Conservation (phyloP, 2,797 vertebrate genomes). For the Atherinosoma microstoma region DNA sequence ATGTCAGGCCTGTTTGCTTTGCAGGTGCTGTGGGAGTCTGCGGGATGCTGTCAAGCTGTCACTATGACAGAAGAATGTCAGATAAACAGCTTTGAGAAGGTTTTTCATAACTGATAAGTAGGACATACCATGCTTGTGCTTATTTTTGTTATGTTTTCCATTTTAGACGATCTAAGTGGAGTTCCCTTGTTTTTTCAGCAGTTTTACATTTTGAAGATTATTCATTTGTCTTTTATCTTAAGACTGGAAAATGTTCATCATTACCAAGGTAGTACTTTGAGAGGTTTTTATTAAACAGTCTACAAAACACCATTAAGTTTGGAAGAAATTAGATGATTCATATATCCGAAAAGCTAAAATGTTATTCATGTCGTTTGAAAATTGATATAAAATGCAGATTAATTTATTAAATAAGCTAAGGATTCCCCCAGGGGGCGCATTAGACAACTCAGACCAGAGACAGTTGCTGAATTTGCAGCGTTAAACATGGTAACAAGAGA, state of each 20-base stretch:
- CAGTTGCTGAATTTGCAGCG: too few species aligned
- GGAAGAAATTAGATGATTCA: neutral
- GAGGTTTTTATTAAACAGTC: neutral
- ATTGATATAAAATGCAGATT: neutral
- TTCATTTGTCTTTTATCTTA: neutral
- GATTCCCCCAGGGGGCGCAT: too few species aligned
- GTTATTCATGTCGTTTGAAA: neutral
- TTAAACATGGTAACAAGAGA: too few species aligned
- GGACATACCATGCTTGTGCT: neutral
- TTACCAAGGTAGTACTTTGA: too few species aligned
- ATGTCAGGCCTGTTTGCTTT: slow-evolving; percentile 38
- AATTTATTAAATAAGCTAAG: neutral
- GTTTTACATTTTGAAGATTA: too few species aligned
- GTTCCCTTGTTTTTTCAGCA: neutral
- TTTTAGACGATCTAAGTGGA: neutral
- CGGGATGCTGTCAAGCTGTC: slow-evolving; percentile 52
- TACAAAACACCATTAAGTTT: neutral
- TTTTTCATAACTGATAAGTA: slow-evolving; percentile 11
- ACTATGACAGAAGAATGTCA: slow-evolving; percentile 25
- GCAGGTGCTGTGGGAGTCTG: slow-evolving; percentile 50
- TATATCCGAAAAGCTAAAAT: neutral
- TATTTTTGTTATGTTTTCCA: neutral
- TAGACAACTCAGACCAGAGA: too few species aligned
- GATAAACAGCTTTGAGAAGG: slow-evolving; percentile 11
- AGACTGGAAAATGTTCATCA: neutral